Evolutionary conservation across 1,140 invertebrate genomes (phyloP), one percentile per base, ranked within the genome.

Genomic region (Nasonia vitripennis): DNA sequence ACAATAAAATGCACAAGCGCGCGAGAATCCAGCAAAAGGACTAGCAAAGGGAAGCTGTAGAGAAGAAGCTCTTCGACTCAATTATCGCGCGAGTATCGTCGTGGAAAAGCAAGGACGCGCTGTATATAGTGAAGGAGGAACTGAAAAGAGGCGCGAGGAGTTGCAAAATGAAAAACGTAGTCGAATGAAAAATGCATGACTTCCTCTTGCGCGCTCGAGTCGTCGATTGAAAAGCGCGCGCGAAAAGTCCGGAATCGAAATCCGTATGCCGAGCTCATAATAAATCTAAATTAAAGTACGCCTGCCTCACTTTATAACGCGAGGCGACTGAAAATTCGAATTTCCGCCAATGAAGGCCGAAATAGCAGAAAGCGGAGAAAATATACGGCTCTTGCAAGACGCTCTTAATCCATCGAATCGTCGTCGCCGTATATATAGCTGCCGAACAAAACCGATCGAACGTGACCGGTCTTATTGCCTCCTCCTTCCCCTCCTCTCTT

Each of bases 381-480:
- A 51, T 77, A 48, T 77, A 45, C 45, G 74, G 17, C 45, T 41
- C 55, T 10, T 27, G 41, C 75, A 37, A 83, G 83, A 78, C 83
- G 75, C 74, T 78, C 73, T 85, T 85, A 85, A 85, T 85, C 37
- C 68, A 81, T 85, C 78, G 55, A 20, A 20, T 62, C 20, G 17
- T 62, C 55, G 17, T 62, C 55, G 17, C 6, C 55, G 17, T 17
- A 7, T 62, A 62, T 48, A 70, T 45, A 62, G 37, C n/a, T 37
- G 20, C 80, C 68, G 70, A 34, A 31, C 51, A 86, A 48, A 74
- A 48, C 23, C 68, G 45, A 85, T 74, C 82, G 68, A 86, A 83
- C 78, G 17, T 80, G 48, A 86, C 74, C 85, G 27, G 34, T 75
- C 79, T 86, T 48, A 85, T 87, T 81, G 45, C 51, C 80, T 48